Base-by-base conservation (phyloP, 1,140 invertebrate genomes). In the Heliconius himera region DNA sequence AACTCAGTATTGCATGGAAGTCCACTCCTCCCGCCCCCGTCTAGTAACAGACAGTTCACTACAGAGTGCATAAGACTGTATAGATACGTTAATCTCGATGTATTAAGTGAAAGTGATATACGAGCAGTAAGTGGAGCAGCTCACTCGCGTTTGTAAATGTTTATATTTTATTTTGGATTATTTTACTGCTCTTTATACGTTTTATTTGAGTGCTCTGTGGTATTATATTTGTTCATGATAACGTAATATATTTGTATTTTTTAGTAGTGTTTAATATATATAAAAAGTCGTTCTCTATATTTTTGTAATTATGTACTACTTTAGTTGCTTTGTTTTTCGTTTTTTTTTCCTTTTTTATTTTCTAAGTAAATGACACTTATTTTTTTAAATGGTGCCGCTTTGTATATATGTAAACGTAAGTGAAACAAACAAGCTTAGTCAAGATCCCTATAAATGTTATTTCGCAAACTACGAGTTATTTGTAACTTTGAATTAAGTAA, bases 11-110 rank as follows among this genome's bases (percentile, higher is more conserved):
- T 9, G 38, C 38, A 38, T 38, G 38, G 38, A 9, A 38, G 38
- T 41, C 70, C 75, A 72, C 79, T 66, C 33, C 60, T 29, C 29
- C 33, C 46, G 38, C 72, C 70, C 41, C 54, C 66, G 76, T 54
- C 46, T 82, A 77, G 78, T 82, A 84, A 79, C 54, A 8, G 82
- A 83, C 54, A 56, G 54, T 56, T 56, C 54, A 56, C 54, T 9
- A 56, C n/a, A 56, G 54, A 56, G 54, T 56, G 54, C 54, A 56
- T 22, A 56, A 56, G 54, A 56, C 54, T 56, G 54, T 56, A 56
- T 66, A 26, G 26, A 66, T 26, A 26, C 22, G 26, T 66, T 29
- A 66, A 18, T 16, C 60, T 66, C 11, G 9, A 66, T 66, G 22
- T 29, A 29, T 29, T 66, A 66, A 66, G 60, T 66, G 60, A 29